Base-by-base conservation (phyloP, 2,888 invertebrate genomes). In the Dasypogon diadema region DNA sequence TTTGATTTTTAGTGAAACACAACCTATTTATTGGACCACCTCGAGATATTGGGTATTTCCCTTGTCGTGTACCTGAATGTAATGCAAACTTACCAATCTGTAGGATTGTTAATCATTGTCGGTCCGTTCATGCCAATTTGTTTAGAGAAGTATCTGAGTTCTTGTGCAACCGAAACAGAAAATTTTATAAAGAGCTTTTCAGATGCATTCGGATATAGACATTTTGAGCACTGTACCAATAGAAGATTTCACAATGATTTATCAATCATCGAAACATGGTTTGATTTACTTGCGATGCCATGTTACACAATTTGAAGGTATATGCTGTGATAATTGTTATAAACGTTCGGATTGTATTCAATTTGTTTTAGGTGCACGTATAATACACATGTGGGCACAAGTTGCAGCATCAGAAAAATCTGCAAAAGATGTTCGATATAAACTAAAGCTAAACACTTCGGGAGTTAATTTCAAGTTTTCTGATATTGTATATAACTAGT, bases 81-180 rank as follows among this genome's bases (percentile, higher is more conserved):
- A 56, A 24, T 18, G 12, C 5, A 8, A 24, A 56, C 2, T 56
- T 56, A 26, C 56, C 56, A 22, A 56, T 56, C 10, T 56, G 26
- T n/a, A 24, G 56, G 2, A 24, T 56, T 26, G 5, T 56, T 2
- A 56, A 56, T 26, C 56, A 56, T n/a, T 56, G 56, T 14, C 51
- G 51, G 3, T 16, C 18, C 12, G 8, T 51, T 12, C 51, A 51
- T 12, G n/a, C 2, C 2, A 12, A 8, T 42, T 42, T 6, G 6
- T 42, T 12, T n/a, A 12, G 8, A 12, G 42, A 42, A 12, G 42
- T 42, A 42, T n/a, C 12, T n/a, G n/a, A n/a, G n/a, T n/a, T n/a
- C n/a, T n/a, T n/a, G n/a, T n/a, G n/a, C n/a, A n/a, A n/a, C n/a
- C n/a, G n/a, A n/a, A n/a, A n/a, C n/a, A n/a, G n/a, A n/a, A n/a